Conservation (phyloP, 2,888 invertebrate species). For the Cremastinae sp. region DNA sequence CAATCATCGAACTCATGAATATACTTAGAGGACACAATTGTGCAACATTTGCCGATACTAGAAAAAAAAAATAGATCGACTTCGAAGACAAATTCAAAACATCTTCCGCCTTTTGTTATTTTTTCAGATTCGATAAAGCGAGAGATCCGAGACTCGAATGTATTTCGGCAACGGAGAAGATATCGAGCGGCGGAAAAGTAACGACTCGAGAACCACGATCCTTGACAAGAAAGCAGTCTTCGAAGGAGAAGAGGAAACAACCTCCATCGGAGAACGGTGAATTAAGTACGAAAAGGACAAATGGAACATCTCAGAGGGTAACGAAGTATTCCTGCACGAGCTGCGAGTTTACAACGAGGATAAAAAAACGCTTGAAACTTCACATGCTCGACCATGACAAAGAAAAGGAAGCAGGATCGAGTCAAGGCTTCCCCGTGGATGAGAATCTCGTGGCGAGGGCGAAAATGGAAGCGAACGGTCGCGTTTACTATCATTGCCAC, state of each 20-base stretch:
- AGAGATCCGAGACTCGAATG: slow-evolving; percentile 57
- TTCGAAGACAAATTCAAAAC: slow-evolving; percentile 59
- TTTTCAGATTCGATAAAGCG: slow-evolving; percentile 68
- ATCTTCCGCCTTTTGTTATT: slow-evolving; percentile 65
- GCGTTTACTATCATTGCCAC: slow-evolving; percentile 82
- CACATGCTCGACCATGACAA: slow-evolving; percentile 60
- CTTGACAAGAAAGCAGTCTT: neutral
- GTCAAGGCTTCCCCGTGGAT: slow-evolving; percentile 61
- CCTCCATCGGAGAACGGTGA: slow-evolving; percentile 15
- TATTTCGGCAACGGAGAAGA: slow-evolving; percentile 13
- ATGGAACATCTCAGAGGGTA: slow-evolving; percentile 59
- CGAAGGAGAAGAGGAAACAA: neutral
- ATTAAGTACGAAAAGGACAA: slow-evolving; percentile 60
- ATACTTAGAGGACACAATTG: neutral
- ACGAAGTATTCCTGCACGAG: slow-evolving; percentile 65
- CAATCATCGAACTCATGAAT: slow-evolving; percentile 55
- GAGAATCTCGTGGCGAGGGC: slow-evolving; percentile 78
- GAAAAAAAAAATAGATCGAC: slow-evolving; percentile 19
- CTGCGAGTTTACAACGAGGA: slow-evolving; percentile 66
- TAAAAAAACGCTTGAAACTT: slow-evolving; percentile 63
- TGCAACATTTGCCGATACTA: neutral
- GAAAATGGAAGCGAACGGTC: slow-evolving; percentile 80
- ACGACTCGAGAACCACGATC: slow-evolving; percentile 33
- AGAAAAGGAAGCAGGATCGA: slow-evolving; percentile 35
- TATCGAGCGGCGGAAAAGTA: slow-evolving; percentile 22